A percentile compares a stretch with the other conserved stretches of the same genome.
Conservation (phyloP, 2,113 vertebrate species). For the Antennarius striatus region DNA sequence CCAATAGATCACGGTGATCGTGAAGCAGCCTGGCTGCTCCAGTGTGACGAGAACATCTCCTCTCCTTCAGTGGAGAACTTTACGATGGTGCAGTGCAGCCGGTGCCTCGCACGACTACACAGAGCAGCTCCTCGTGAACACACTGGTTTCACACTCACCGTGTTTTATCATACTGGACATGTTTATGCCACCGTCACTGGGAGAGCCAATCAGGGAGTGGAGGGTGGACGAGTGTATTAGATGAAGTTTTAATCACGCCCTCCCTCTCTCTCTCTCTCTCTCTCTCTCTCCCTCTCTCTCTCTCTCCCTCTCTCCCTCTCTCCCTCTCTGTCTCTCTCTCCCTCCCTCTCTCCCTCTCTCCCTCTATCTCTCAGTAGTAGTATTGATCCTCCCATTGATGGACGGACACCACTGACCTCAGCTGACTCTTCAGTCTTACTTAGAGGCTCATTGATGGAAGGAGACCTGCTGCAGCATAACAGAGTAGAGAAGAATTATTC, state of each 20-base stretch:
- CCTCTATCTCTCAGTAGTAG: conserved; percentile 7
- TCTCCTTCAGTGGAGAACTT: too few relatives aligned
- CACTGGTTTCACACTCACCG: conserved; percentile 19
- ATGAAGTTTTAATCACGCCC: conserved; percentile 37
- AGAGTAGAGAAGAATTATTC: neutral
- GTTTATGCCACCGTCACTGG: conserved; percentile 18
- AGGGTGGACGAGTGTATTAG: conserved; percentile 30
- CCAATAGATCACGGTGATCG: too few relatives aligned
- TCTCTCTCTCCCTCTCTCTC: conserved; percentile 7
- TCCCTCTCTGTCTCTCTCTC: conserved; percentile 14
- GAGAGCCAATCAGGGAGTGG: conserved; percentile 36
- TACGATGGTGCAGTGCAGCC: conserved; percentile 48
- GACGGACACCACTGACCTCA: conserved; percentile 24
- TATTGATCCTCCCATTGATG: conserved; percentile 32
- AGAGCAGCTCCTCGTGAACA: neutral
- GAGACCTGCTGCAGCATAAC: conserved; percentile 13
- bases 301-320: too few relatives aligned
- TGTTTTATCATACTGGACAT: conserved; percentile 39
- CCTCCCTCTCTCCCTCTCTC: conserved; percentile 7
- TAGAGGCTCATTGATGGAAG: conserved; percentile 27
- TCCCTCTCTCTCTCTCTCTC: conserved; percentile 8
- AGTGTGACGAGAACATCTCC: too few relatives aligned
- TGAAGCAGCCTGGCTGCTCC: too few relatives aligned
- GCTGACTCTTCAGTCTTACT: conserved; percentile 40
- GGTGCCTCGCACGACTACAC: conserved; percentile 29